Conservation (phyloP, 1,140 invertebrate species). For the Lepidurus couesii region DNA sequence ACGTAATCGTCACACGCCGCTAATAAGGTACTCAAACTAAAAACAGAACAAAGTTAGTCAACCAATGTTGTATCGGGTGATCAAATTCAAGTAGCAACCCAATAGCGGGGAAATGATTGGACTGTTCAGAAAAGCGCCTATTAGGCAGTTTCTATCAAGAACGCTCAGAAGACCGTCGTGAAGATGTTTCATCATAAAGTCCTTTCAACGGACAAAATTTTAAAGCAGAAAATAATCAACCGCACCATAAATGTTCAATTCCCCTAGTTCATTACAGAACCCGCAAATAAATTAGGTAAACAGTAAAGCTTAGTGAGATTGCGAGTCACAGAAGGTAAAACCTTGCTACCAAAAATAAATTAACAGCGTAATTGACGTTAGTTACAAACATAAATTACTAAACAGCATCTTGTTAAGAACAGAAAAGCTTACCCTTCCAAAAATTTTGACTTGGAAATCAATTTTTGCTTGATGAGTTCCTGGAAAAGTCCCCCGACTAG, state of each 20-base stretch:
- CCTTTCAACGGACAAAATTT: background rate
- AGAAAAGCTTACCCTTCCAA: constrained; percentile 45
- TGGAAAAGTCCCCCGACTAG: constrained; percentile 46
- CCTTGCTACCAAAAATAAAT: too few species aligned
- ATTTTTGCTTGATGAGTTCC: constrained; percentile 44
- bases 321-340: too few species aligned
- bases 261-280: too few species aligned
- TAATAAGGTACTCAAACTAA: constrained; percentile 50
- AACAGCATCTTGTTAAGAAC: background rate
- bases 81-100: background rate
- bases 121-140: constrained; percentile 12
- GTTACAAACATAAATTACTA: background rate
- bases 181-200: background rate
- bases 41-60: constrained; percentile 33
- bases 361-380: background rate
- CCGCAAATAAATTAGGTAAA: too few species aligned
- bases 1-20: constrained; percentile 56
- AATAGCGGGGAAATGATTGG: background rate
- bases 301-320: too few species aligned
- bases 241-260: too few species aligned
- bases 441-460: constrained; percentile 44
- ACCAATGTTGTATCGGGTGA: background rate
- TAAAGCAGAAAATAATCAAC: too few species aligned
- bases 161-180: constrained; percentile 20
- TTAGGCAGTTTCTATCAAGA: background rate